These are phyloP conservation scores for Pipistrellus pygmaeus DNA, from an alignment of 2,797 vertebrate species.

Conservation along the genomic window DNA sequence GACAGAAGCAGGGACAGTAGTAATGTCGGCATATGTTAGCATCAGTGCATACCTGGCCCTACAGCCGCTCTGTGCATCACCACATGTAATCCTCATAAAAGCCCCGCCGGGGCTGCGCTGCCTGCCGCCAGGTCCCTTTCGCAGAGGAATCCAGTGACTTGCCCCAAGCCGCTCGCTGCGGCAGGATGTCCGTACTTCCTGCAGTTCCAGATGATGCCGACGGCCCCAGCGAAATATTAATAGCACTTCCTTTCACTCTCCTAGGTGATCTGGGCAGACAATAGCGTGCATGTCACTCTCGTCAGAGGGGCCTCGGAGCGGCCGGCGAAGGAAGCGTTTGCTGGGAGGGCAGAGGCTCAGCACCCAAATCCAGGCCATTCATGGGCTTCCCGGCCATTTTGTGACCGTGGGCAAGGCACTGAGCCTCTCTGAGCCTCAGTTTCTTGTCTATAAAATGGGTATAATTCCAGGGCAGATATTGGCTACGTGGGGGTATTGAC, in stretches of 20 bases:
- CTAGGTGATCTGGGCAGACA: not conserved
- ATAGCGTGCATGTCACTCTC: not conserved
- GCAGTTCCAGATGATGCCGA: not conserved
- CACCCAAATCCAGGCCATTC: not conserved
- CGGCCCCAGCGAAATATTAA: not conserved
- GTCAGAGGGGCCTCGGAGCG: not conserved
- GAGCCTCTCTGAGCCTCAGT: not conserved
- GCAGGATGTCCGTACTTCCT: not conserved
- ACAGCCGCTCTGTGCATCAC: rapidly evolving
- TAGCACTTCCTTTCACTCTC: constrained; percentile 22
- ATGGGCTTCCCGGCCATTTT: not conserved
- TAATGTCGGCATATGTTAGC: not conserved
- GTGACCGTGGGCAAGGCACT: not conserved
- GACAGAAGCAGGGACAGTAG: not conserved
- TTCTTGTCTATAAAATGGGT: not conserved
- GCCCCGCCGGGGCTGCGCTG: not conserved
- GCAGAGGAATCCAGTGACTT: not conserved
- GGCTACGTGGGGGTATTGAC: not conserved
- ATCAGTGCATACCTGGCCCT: not conserved
- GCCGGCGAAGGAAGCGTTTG: not conserved
- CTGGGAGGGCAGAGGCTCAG: not conserved
- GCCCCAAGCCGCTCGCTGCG: not conserved
- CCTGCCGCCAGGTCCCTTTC: not conserved
- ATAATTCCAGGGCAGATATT: not conserved
- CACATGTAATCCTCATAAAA: not conserved